A percentile compares a stretch with the other conserved stretches of the same genome.
Evolutionary conservation across 2,113 vertebrate genomes (phyloP).

Genomic region (Strix aluco): DNA sequence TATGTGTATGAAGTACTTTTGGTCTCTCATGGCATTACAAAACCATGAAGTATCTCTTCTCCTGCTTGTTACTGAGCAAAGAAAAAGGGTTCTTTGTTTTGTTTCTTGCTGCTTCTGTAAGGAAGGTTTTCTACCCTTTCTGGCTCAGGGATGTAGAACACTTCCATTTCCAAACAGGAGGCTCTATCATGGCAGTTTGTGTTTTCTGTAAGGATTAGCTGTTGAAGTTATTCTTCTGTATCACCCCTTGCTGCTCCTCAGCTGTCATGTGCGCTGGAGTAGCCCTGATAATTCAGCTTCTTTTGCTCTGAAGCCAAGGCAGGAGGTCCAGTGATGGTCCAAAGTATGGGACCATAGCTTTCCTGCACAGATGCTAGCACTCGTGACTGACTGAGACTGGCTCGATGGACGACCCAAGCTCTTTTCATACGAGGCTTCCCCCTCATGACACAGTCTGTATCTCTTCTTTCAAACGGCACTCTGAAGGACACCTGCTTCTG

Average conservation of each 20-base stretch:
- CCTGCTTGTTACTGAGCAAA: not conserved
- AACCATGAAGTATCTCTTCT: not conserved
- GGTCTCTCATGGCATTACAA: not conserved
- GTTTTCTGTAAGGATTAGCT: not conserved
- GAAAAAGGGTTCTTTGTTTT: not conserved
- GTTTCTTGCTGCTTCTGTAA: not conserved
- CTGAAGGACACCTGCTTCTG: not conserved
- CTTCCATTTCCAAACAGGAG: not conserved
- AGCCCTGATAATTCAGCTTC: not conserved
- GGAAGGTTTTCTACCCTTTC: not conserved
- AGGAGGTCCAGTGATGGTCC: not conserved
- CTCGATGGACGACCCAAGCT: not conserved
- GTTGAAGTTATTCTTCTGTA: not conserved
- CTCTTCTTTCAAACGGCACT: not conserved
- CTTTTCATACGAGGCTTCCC: not conserved
- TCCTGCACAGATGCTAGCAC: rapidly evolving
- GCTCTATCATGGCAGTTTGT: not conserved
- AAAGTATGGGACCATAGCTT: not conserved
- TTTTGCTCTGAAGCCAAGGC: not conserved
- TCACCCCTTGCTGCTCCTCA: not conserved
- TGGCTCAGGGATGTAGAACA: not conserved
- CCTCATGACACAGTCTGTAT: not conserved
- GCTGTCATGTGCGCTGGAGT: not conserved
- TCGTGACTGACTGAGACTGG: not conserved
- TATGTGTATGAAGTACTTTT: not conserved